These are phyloP conservation scores for Oryctes rhinoceros DNA, from an alignment of 1,140 invertebrate genomes.

Conservation along the genomic window DNA sequence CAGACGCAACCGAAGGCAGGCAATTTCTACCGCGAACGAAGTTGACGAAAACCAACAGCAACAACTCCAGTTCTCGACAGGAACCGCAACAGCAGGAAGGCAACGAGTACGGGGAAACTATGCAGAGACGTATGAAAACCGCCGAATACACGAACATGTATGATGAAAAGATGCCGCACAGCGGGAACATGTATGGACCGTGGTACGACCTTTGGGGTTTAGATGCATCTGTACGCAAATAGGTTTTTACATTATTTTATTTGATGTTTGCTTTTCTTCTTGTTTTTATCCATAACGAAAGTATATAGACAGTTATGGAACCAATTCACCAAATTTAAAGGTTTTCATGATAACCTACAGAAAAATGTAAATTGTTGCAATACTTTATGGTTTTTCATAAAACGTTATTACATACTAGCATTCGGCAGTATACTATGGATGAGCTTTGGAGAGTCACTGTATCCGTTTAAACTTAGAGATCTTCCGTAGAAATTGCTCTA, in stretches of 20 bases:
- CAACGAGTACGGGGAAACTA: constrained; percentile 61
- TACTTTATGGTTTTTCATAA: no score
- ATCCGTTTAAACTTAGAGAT: no score
- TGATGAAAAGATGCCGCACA: constrained; percentile 66
- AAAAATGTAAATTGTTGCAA: no score
- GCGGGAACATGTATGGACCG: constrained; percentile 78
- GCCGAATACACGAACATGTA: constrained; percentile 50
- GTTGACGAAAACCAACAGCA: constrained; percentile 66
- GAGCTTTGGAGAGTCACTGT: no score
- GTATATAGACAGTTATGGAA: no score
- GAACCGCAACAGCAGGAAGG: constrained; percentile 56
- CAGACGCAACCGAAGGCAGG: constrained; percentile 65
- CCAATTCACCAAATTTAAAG: no score
- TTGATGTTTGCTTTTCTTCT: constrained; percentile 7
- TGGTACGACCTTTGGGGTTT: constrained; percentile 88
- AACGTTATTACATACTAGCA: no score
- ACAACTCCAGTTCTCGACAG: constrained; percentile 55
- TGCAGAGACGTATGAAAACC: constrained; percentile 62
- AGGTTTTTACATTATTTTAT: constrained; percentile 46
- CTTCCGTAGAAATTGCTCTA: no score
- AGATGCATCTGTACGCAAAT: constrained; percentile 65
- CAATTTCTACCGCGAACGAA: constrained; percentile 77
- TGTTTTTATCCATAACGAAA: not conserved
- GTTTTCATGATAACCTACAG: no score
- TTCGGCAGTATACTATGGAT: no score